phyloP scores from a whole-genome alignment of 2,797 vertebrate genomes.

The Rhyacichthys aspro region DNA sequence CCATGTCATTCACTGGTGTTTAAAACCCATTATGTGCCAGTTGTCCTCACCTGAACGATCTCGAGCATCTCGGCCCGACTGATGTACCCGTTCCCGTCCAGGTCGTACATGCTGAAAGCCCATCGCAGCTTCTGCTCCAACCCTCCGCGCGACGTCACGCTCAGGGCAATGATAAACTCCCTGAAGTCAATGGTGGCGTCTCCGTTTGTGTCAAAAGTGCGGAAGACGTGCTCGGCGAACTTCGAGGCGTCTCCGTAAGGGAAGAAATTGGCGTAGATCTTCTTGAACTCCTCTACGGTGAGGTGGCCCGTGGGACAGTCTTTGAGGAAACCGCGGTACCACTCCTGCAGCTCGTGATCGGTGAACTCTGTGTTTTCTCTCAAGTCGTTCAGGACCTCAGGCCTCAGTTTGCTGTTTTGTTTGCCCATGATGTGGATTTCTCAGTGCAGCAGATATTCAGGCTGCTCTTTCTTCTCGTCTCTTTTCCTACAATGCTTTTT shows the following conservation, averaged over 20 bases:
- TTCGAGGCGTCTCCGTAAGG: constrained; percentile 99
- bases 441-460: background rate
- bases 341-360: constrained; percentile 86
- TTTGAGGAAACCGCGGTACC: constrained; percentile 87
- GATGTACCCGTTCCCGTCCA: constrained; percentile 97
- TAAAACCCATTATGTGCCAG: background rate
- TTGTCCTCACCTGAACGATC: constrained; percentile 92
- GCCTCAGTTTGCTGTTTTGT: constrained; percentile 86
- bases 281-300: constrained; percentile 86
- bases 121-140: constrained; percentile 99
- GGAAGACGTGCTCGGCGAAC: constrained; percentile 98
- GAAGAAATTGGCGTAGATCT: constrained; percentile 93
- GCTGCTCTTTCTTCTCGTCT: constrained; percentile 24
- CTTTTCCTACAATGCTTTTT: constrained; percentile 22
- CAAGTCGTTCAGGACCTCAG: constrained; percentile 84
- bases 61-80: constrained; percentile 99
- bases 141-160: constrained; percentile 95
- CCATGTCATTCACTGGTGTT: background rate
- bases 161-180: constrained; percentile 99
- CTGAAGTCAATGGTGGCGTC: constrained; percentile 99
- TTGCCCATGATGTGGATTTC: constrained; percentile 77
- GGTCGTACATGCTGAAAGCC: constrained; percentile 96
- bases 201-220: constrained; percentile 96
- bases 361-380: constrained; percentile 85
- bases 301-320: constrained; percentile 85